Evolutionary conservation across 2,888 invertebrate genomes (phyloP).

Genomic region (Brenthis daphne): DNA sequence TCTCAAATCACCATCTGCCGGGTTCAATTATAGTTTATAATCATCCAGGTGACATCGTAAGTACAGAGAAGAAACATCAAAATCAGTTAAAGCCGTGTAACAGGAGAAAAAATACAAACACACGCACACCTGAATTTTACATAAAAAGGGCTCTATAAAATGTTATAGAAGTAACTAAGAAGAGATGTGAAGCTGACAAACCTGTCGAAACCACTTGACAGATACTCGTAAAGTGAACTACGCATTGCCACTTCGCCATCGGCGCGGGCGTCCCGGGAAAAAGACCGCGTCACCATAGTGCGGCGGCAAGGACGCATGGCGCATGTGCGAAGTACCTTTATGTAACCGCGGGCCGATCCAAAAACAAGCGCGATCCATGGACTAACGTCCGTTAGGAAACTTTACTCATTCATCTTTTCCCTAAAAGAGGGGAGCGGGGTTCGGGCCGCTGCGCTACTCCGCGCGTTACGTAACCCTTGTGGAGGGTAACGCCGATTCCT

Average conservation of each 20-base stretch:
- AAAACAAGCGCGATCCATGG: slow-evolving; percentile 70
- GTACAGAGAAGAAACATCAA: too few species aligned
- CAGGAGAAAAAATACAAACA: too few species aligned
- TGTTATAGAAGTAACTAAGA: too few species aligned
- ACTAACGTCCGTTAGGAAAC: slow-evolving; percentile 75
- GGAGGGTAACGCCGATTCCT: slow-evolving; percentile 60
- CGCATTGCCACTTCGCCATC: neutral
- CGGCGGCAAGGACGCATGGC: slow-evolving; percentile 21
- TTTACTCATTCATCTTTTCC: slow-evolving; percentile 81
- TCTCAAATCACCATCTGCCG: too few species aligned
- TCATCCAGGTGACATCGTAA: too few species aligned
- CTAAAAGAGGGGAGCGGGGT: slow-evolving; percentile 73
- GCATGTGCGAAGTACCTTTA: slow-evolving; percentile 68
- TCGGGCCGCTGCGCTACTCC: slow-evolving; percentile 64
- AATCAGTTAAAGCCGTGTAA: too few species aligned
- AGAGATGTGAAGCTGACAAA: neutral
- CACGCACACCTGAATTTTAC: too few species aligned
- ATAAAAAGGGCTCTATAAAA: too few species aligned
- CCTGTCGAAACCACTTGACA: neutral
- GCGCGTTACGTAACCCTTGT: slow-evolving; percentile 68
- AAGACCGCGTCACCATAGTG: slow-evolving; percentile 19
- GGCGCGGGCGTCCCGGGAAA: slow-evolving; percentile 28
- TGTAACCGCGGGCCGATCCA: slow-evolving; percentile 66
- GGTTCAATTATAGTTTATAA: too few species aligned
- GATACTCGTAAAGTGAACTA: neutral